Evolutionary conservation across 2,888 invertebrate species (phyloP).

Genomic region (Oscheius sp.): DNA sequence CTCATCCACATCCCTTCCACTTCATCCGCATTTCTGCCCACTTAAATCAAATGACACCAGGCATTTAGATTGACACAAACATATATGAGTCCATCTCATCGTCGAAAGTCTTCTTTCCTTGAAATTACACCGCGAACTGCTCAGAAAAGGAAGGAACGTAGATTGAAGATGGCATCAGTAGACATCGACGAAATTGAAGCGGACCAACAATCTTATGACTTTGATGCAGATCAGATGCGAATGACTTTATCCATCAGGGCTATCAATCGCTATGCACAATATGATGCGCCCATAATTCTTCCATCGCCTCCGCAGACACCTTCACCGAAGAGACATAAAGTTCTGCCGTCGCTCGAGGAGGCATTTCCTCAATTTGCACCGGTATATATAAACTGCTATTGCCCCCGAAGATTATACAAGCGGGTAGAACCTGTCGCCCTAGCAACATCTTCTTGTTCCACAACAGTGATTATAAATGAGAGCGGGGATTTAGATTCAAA

Average conservation of each 20-base stretch:
- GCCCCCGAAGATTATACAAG: neutral
- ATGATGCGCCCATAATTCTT: too few species aligned
- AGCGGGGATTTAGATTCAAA: neutral
- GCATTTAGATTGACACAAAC: conserved; percentile 1
- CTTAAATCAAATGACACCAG: neutral
- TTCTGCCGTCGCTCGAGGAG: conserved; percentile 2
- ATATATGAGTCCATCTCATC: neutral
- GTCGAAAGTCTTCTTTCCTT: neutral
- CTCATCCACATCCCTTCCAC: too few species aligned
- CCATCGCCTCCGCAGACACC: conserved; percentile 4
- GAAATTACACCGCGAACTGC: neutral
- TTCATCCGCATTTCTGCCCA: neutral
- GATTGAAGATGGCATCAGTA: neutral
- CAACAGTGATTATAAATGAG: neutral
- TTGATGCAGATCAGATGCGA: neutral
- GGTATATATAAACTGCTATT: neutral
- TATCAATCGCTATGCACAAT: neutral
- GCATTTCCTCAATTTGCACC: neutral
- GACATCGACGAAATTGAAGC: neutral
- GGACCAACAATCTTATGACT: conserved; percentile 1
- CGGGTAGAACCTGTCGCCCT: conserved; percentile 14
- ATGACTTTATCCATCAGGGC: neutral
- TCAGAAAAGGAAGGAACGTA: neutral
- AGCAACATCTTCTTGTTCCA: conserved; percentile 31
- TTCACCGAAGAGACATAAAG: neutral